phyloP scores from a whole-genome alignment of 2,113 vertebrate species.

The Ursus arctos region DNA sequence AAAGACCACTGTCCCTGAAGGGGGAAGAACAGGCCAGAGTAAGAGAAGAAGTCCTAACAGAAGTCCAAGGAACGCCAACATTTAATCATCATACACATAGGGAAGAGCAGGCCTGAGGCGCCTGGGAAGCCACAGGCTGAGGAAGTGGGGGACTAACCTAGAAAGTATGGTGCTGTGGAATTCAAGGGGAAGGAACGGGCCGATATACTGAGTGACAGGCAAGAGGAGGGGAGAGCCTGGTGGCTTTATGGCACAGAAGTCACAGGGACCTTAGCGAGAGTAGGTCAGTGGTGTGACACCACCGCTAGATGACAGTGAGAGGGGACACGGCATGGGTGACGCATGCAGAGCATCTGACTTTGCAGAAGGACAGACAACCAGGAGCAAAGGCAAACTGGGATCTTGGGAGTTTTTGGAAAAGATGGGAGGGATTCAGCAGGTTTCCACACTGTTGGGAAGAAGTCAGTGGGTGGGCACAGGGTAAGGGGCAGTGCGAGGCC shows the following conservation, averaged over 20 bases:
- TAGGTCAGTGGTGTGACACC: neutral
- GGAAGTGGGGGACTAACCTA: neutral
- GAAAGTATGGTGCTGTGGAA: rapidly evolving
- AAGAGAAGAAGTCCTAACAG: neutral
- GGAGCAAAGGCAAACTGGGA: neutral
- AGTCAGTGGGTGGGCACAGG: neutral
- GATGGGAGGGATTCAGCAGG: neutral
- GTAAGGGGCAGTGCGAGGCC: neutral
- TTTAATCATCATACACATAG: rapidly evolving
- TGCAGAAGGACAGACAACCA: neutral
- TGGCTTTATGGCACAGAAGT: neutral
- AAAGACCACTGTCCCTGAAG: no score
- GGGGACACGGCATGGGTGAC: no score
- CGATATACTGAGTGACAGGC: neutral
- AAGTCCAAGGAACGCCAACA: neutral
- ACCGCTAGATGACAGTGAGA: neutral
- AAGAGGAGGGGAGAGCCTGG: neutral
- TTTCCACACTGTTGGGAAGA: neutral
- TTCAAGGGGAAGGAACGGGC: neutral
- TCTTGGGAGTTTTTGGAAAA: neutral
- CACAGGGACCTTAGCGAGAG: neutral
- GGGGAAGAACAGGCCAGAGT: no score
- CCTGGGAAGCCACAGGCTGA: neutral
- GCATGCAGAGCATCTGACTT: no score
- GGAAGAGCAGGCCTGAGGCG: neutral